Percentiles rank a stretch among this genome's conserved stretches.
Conservation (phyloP, 1,140 invertebrate genomes). For the Drosophila malerkotliana region DNA sequence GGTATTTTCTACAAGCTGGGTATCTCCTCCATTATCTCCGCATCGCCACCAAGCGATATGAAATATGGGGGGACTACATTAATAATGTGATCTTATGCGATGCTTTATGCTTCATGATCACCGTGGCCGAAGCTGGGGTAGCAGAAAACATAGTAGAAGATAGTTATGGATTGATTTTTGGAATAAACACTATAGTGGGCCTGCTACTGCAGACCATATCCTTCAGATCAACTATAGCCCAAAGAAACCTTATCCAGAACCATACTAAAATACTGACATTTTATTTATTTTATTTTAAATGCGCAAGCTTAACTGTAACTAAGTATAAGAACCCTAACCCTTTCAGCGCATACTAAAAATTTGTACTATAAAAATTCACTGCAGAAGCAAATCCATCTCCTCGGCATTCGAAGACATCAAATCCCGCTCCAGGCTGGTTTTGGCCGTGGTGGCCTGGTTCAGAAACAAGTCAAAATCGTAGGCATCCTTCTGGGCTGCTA, state of each 20-base stretch:
- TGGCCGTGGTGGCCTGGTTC: conserved; percentile 62
- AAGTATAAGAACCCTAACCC: background rate
- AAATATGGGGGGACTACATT: conserved; percentile 90
- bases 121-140: conserved; percentile 93
- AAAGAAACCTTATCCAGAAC: too few relatives aligned
- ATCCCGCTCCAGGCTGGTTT: conserved; percentile 66
- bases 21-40: conserved; percentile 58
- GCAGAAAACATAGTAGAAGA: conserved; percentile 91
- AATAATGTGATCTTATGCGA: conserved; percentile 91
- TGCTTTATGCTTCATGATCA: conserved; percentile 93
- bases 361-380: conserved; percentile 51
- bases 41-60: conserved; percentile 85
- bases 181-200: conserved; percentile 93
- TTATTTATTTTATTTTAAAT: background rate
- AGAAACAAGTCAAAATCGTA: conserved; percentile 79
- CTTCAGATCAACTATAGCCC: too few relatives aligned
- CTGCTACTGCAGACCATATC: conserved; percentile 91
- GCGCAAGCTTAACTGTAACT: background rate
- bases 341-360: background rate
- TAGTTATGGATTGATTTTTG: conserved; percentile 95
- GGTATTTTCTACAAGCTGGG: too few relatives aligned
- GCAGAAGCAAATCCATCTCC: conserved; percentile 76
- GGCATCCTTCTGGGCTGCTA: conserved; percentile 68
- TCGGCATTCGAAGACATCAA: conserved; percentile 72
- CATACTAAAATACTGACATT: background rate